Conservation (phyloP, 2,113 vertebrate genomes). For the Tapirus terrestris region DNA sequence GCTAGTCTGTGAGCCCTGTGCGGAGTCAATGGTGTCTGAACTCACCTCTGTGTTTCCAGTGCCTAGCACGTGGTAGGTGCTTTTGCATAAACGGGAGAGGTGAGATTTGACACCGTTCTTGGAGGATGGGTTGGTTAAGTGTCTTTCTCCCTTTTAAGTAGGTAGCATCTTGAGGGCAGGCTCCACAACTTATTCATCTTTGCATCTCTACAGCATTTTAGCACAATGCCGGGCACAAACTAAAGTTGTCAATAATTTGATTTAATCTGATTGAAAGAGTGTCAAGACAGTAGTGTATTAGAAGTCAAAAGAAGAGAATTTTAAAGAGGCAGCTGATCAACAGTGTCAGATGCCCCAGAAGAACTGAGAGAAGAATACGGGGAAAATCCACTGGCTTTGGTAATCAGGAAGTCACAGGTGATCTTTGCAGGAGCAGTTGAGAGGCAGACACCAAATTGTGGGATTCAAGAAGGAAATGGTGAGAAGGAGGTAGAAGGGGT, state of each 20-base stretch:
- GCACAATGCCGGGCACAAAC: neutral
- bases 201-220: neutral
- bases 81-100: neutral
- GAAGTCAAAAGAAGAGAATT: neutral
- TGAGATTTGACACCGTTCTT: neutral
- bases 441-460: neutral
- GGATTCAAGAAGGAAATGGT: neutral
- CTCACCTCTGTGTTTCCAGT: rapidly evolving
- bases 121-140: neutral
- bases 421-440: neutral
- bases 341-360: neutral
- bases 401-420: neutral
- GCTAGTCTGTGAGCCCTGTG: neutral
- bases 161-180: neutral
- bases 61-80: neutral
- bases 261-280: neutral
- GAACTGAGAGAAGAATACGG: neutral
- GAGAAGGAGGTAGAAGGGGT: neutral
- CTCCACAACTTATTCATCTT: neutral
- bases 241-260: neutral
- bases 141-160: neutral
- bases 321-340: neutral
- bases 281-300: neutral
- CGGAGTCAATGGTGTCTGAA: neutral
- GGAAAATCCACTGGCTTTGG: neutral